Percentiles rank a stretch among this genome's conserved stretches.
Evolutionary conservation across 2,888 invertebrate species (phyloP).

Genomic region (Drosophila flavopinicola): DNA sequence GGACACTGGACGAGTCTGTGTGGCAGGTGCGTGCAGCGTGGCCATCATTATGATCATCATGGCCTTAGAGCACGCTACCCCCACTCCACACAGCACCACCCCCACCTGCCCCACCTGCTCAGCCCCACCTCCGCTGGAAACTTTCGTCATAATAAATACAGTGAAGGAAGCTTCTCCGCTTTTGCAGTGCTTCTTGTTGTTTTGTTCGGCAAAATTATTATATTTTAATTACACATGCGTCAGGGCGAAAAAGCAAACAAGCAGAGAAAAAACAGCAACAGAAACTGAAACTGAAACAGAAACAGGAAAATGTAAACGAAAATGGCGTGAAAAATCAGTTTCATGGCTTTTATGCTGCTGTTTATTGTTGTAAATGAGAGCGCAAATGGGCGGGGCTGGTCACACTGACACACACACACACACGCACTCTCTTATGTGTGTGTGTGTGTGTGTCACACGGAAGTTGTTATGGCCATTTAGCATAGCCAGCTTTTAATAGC

Average conservation of each 20-base stretch:
- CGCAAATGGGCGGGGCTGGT: constrained; percentile 16
- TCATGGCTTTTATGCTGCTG: constrained; percentile 79
- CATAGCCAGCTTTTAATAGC: constrained; percentile 54
- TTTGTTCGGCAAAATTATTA: constrained; percentile 71
- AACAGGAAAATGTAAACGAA: constrained; percentile 70
- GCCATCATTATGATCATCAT: constrained; percentile 77
- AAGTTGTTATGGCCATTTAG: constrained; percentile 79
- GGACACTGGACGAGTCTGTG: constrained; percentile 43
- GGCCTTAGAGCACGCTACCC: constrained; percentile 41
- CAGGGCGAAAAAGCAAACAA: constrained; percentile 50
- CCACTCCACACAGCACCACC: background rate
- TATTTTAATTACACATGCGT: constrained; percentile 80
- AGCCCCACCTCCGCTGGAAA: constrained; percentile 45
- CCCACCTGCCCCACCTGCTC: background rate
- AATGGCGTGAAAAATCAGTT: constrained; percentile 80
- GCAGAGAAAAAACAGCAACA: constrained; percentile 21
- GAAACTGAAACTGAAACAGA: constrained; percentile 21
- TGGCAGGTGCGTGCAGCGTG: constrained; percentile 67
- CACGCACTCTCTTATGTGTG: constrained; percentile 5
- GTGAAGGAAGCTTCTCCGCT: constrained; percentile 16
- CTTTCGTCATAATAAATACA: constrained; percentile 73
- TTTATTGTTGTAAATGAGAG: constrained; percentile 77
- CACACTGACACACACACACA: constrained; percentile 3
- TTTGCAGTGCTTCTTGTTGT: constrained; percentile 30
- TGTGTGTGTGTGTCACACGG: constrained; percentile 52